Evolutionary conservation across 2,113 vertebrate genomes (phyloP).

Genomic region (Paradoxurus hermaphroditus): DNA sequence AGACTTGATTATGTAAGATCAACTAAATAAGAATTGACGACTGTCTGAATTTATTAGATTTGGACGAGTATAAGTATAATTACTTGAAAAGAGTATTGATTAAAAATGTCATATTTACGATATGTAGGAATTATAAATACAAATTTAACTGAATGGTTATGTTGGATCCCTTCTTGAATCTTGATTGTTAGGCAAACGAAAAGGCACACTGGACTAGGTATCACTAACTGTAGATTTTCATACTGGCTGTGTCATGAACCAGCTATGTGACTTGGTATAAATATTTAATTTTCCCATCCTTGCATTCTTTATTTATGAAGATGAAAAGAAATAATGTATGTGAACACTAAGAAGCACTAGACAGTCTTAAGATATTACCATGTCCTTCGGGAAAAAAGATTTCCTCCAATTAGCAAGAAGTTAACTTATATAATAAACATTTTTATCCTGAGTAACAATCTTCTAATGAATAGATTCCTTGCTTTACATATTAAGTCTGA

Average conservation of each 20-base stretch:
- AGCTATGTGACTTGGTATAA: neutral
- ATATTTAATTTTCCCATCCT: slow-evolving; percentile 24
- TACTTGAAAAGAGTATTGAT: slow-evolving; percentile 7
- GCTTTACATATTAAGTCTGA: neutral
- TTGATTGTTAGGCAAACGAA: neutral
- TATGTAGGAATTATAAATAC: neutral
- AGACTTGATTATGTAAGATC: neutral
- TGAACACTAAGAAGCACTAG: neutral
- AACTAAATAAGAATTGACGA: neutral
- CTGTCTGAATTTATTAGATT: neutral
- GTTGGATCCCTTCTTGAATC: neutral
- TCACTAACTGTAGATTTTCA: neutral
- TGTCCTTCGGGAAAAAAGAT: neutral
- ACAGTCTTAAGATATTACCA: neutral
- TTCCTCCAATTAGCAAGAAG: neutral
- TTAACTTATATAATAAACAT: neutral
- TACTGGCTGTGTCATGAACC: neutral
- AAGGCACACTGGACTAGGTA: neutral
- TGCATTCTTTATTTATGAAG: neutral
- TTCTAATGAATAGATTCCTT: neutral
- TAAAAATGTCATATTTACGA: neutral
- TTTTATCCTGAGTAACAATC: neutral
- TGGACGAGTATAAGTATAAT: neutral
- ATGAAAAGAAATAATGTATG: neutral
- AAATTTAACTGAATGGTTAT: neutral